Conservation (phyloP, 2,113 vertebrate genomes). For the Syrrhaptes paradoxus region DNA sequence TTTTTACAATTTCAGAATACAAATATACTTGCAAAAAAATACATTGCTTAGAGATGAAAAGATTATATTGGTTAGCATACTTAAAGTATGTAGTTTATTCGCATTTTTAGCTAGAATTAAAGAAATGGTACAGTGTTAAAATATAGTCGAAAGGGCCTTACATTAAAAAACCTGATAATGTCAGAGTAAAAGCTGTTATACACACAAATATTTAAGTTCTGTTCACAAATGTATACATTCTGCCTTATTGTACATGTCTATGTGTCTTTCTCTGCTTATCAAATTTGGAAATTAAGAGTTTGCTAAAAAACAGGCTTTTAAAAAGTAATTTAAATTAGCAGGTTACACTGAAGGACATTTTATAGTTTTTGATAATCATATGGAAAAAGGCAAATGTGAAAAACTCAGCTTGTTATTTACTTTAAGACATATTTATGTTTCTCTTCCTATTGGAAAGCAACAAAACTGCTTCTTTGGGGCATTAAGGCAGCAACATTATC, state of each 20-base stretch:
- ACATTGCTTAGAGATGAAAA: not conserved
- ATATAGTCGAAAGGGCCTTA: not conserved
- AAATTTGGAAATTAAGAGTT: not conserved
- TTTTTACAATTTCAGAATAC: constrained; percentile 15
- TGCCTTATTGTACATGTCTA: not conserved
- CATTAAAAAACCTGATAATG: not conserved
- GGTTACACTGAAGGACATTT: not conserved
- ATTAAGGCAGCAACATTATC: not conserved
- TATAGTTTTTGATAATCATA: not conserved
- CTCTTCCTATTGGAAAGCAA: not conserved
- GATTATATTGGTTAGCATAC: not conserved
- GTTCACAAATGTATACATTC: not conserved
- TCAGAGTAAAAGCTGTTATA: not conserved
- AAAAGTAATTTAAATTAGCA: not conserved
- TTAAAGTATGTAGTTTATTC: not conserved
- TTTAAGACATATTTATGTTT: not conserved
- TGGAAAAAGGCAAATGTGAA: not conserved
- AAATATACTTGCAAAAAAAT: constrained; percentile 8
- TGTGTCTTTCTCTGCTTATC: not conserved
- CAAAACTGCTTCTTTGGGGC: not conserved
- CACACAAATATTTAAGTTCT: not conserved
- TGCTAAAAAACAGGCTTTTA: not conserved
- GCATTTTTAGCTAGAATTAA: not conserved
- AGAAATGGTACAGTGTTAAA: not conserved
- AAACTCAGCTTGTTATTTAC: not conserved